Percentiles rank a stretch among this genome's conserved stretches.
Evolutionary conservation across 1,140 invertebrate species (phyloP).

Genomic region (Drosophila nannoptera): DNA sequence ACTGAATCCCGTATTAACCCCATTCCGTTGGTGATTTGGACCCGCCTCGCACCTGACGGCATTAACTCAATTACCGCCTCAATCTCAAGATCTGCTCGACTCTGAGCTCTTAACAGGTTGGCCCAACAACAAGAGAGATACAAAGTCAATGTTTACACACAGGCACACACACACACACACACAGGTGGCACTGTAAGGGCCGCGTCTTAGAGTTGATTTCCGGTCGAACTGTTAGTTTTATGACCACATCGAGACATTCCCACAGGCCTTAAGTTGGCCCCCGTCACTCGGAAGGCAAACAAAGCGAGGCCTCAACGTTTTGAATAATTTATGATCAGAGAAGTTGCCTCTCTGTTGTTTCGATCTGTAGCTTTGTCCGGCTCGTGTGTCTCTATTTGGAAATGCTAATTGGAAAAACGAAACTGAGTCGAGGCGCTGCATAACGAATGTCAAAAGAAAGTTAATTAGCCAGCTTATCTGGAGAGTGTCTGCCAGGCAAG

Average conservation of each 20-base stretch:
- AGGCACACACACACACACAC: neutral
- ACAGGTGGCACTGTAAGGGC: conserved; percentile 29
- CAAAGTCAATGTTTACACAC: conserved; percentile 39
- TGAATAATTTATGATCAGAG: conserved; percentile 66
- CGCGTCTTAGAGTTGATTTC: conserved; percentile 69
- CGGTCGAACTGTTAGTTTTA: conserved; percentile 68
- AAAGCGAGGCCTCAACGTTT: conserved; percentile 55
- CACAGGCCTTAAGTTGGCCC: conserved; percentile 58
- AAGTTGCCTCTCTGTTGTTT: conserved; percentile 9
- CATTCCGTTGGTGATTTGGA: conserved; percentile 35
- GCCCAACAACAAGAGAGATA: neutral
- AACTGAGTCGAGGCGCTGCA: conserved; percentile 28
- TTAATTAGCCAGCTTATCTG: conserved; percentile 50
- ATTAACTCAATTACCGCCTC: conserved; percentile 49
- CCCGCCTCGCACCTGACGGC: conserved; percentile 49
- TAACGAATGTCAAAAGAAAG: conserved; percentile 61
- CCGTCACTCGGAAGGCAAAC: conserved; percentile 66
- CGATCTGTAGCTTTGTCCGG: conserved; percentile 42
- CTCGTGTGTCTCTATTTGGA: conserved; percentile 37
- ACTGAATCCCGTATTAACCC: conserved; percentile 43
- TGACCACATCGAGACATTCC: conserved; percentile 65
- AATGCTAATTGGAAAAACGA: conserved; percentile 67
- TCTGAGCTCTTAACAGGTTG: conserved; percentile 2
- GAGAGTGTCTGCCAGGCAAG: conserved; percentile 35
- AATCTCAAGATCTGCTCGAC: conserved; percentile 15